phyloP scores from a whole-genome alignment of 2,888 invertebrate species.

The Rhorus exstirpatorius region DNA sequence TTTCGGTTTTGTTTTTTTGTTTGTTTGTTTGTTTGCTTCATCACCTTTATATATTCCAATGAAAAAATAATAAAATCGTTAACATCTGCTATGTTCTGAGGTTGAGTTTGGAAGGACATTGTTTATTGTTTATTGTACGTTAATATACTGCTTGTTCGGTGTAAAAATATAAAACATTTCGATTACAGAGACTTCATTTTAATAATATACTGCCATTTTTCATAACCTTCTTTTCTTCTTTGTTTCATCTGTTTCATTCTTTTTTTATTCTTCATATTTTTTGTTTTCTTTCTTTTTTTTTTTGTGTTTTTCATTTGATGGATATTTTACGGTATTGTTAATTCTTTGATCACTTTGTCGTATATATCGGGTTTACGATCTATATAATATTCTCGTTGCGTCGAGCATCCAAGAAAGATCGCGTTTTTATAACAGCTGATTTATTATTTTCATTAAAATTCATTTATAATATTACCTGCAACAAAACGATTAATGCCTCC shows the following conservation, averaged over 20 bases:
- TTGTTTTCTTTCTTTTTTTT: slow-evolving; percentile 56
- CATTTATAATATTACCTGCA: slow-evolving; percentile 67
- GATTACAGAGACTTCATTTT: slow-evolving; percentile 82
- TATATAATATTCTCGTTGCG: slow-evolving; percentile 59
- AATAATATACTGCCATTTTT: slow-evolving; percentile 75
- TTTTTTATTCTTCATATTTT: slow-evolving; percentile 55
- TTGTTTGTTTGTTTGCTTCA: slow-evolving; percentile 37
- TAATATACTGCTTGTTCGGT: slow-evolving; percentile 78
- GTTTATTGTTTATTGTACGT: slow-evolving; percentile 81
- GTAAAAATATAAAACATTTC: slow-evolving; percentile 85
- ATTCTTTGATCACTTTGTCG: slow-evolving; percentile 72
- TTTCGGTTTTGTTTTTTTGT: slow-evolving; percentile 20
- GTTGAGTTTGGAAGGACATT: slow-evolving; percentile 85
- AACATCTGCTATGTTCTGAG: slow-evolving; percentile 84
- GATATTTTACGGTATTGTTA: slow-evolving; percentile 69
- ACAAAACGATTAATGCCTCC: slow-evolving; percentile 68
- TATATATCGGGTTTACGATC: slow-evolving; percentile 59
- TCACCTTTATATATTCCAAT: slow-evolving; percentile 73
- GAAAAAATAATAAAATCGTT: slow-evolving; percentile 83
- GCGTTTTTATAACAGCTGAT: slow-evolving; percentile 63
- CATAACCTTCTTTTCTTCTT: slow-evolving; percentile 62
- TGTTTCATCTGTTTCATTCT: slow-evolving; percentile 19
- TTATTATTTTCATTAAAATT: slow-evolving; percentile 44
- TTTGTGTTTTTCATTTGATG: slow-evolving; percentile 52
- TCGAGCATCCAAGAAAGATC: slow-evolving; percentile 61